Evolutionary conservation across 2,888 invertebrate genomes (phyloP).

Genomic region (Conus canariensis): DNA sequence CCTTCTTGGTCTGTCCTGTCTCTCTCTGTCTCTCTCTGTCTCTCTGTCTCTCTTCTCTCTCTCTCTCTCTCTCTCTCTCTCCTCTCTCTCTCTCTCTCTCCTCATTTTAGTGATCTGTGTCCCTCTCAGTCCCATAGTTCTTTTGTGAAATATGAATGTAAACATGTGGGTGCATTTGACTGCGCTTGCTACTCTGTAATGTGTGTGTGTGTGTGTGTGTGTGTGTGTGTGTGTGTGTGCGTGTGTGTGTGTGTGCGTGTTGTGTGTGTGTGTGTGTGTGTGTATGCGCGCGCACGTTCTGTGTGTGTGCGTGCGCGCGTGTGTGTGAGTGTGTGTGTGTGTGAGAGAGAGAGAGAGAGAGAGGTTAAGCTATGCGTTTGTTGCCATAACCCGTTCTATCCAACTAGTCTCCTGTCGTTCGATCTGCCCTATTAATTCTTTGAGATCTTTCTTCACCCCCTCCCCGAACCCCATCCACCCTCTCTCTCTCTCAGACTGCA

Average conservation of each 20-base stretch:
- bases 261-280: too few relatives aligned
- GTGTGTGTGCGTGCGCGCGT: not conserved
- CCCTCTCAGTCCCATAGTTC: not conserved
- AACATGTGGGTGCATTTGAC: not conserved
- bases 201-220: constrained; percentile 6
- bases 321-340: not conserved
- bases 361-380: not conserved
- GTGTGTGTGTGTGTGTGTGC: constrained; percentile 9
- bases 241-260: not conserved
- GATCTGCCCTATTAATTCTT: too few relatives aligned
- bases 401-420: too few relatives aligned
- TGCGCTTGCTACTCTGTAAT: not conserved
- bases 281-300: too few relatives aligned
- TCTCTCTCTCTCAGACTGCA: too few relatives aligned
- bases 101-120: not conserved
- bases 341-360: not conserved
- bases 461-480: too few relatives aligned
- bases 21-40: not conserved
- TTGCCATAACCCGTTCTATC: too few relatives aligned
- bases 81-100: not conserved
- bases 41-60: not conserved
- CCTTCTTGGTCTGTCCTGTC: not conserved
- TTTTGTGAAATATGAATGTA: not conserved
- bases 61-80: not conserved
- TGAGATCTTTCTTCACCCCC: too few relatives aligned